These are phyloP conservation scores for Lota lota DNA, from an alignment of 2,113 vertebrate species.

Conservation along the genomic window DNA sequence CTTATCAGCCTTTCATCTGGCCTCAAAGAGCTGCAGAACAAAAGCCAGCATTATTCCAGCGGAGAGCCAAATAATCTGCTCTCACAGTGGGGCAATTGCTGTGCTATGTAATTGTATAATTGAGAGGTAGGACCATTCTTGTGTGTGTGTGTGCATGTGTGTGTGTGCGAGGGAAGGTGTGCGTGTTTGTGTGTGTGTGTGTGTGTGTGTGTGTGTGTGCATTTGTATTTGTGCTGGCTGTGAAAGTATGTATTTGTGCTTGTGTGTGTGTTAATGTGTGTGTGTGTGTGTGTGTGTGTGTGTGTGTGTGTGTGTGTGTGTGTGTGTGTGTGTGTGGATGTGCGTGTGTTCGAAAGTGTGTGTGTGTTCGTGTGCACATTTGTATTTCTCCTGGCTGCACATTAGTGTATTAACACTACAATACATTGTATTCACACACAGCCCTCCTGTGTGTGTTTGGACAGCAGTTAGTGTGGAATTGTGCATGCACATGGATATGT, in stretches of 20 bases:
- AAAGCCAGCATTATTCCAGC: conserved; percentile 55
- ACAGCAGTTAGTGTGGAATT: too few relatives aligned
- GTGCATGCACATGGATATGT: not conserved
- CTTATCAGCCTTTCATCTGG: conserved; percentile 53
- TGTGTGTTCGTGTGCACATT: conserved; percentile 16
- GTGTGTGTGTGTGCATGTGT: conserved; percentile 13
- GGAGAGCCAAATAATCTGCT: conserved; percentile 66
- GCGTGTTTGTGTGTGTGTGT: conserved; percentile 17
- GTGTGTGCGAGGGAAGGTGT: conserved; percentile 20
- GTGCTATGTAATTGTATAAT: conserved; percentile 71
- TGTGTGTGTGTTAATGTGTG: conserved; percentile 12
- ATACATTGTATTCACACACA: too few relatives aligned
- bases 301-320: conserved; percentile 14
- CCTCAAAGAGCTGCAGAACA: conserved; percentile 49
- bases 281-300: conserved; percentile 14
- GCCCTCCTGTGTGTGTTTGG: too few relatives aligned
- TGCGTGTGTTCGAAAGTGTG: not conserved
- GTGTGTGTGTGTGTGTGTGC: conserved; percentile 16
- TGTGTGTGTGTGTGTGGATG: not conserved
- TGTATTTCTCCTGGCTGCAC: not conserved
- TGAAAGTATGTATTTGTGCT: conserved; percentile 7
- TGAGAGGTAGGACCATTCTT: conserved; percentile 54
- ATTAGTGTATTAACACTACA: too few relatives aligned
- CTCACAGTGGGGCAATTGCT: conserved; percentile 59
- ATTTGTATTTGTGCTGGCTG: conserved; percentile 10